These are phyloP conservation scores for Aleiodes alternator DNA, from an alignment of 2,888 invertebrate species.

Conservation along the genomic window DNA sequence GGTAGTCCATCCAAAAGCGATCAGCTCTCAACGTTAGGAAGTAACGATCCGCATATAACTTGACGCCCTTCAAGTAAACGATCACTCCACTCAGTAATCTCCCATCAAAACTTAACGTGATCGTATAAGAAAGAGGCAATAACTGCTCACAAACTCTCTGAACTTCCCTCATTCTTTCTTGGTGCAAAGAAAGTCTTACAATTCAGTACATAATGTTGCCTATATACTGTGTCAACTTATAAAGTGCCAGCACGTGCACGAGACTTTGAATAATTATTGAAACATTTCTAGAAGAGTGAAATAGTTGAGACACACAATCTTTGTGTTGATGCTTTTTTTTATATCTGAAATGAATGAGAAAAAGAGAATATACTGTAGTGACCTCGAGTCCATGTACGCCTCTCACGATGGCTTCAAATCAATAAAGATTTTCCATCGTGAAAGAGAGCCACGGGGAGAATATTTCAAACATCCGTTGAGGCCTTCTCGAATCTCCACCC, in stretches of 20 bases:
- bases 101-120: conserved; percentile 36
- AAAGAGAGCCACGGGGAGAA: conserved; percentile 63
- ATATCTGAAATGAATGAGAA: conserved; percentile 34
- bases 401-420: conserved; percentile 69
- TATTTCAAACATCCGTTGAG: conserved; percentile 70
- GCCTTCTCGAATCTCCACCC: conserved; percentile 48
- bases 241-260: not conserved
- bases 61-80: conserved; percentile 22
- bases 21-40: conserved; percentile 24
- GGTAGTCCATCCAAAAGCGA: conserved; percentile 31
- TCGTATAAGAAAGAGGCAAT: conserved; percentile 36
- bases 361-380: conserved; percentile 66
- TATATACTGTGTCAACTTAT: conserved; percentile 40
- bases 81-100: conserved; percentile 36
- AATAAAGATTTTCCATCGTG: conserved; percentile 73
- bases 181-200: conserved; percentile 21
- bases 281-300: too few species aligned
- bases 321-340: too few species aligned
- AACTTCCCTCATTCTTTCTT: not conserved
- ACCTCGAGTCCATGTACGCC: conserved; percentile 66
- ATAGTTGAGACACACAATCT: too few species aligned
- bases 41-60: conserved; percentile 33
- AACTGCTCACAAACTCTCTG: conserved; percentile 27
- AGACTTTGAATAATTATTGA: conserved; percentile 31
- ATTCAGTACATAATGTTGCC: not conserved